phyloP scores from a whole-genome alignment of 2,888 invertebrate species.

The Mesochorus sp. region DNA sequence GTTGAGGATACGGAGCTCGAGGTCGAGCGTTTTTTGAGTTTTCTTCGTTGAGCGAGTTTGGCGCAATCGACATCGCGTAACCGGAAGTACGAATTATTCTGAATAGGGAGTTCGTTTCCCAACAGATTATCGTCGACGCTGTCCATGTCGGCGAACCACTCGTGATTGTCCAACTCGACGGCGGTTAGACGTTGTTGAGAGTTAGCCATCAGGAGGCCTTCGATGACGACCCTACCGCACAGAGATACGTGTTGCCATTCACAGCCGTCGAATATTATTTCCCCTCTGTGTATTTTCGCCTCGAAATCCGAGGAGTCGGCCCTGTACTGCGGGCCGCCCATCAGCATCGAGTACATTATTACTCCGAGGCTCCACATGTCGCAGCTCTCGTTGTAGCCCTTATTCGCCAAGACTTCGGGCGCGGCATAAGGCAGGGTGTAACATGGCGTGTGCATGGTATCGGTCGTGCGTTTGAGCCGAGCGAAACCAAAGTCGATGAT shows the following conservation, averaged over 20 bases:
- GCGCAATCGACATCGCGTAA: slow-evolving; percentile 89
- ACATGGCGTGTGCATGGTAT: slow-evolving; percentile 91
- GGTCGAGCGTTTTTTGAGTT: slow-evolving; percentile 85
- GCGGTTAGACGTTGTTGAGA: slow-evolving; percentile 88
- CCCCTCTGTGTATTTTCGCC: slow-evolving; percentile 90
- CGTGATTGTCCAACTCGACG: slow-evolving; percentile 86
- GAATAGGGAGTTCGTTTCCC: slow-evolving; percentile 73
- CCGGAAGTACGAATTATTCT: slow-evolving; percentile 83
- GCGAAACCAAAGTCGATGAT: slow-evolving; percentile 99
- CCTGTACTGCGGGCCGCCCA: slow-evolving; percentile 94
- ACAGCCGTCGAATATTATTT: slow-evolving; percentile 89
- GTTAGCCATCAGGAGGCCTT: slow-evolving; percentile 90
- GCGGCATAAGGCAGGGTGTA: slow-evolving; percentile 98
- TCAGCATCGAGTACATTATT: slow-evolving; percentile 93
- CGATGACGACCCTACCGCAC: slow-evolving; percentile 89
- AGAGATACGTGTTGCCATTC: slow-evolving; percentile 89
- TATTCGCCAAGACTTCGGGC: slow-evolving; percentile 92
- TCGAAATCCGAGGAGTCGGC: slow-evolving; percentile 88
- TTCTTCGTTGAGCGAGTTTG: slow-evolving; percentile 87
- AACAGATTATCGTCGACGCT: too few species aligned
- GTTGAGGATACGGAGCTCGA: slow-evolving; percentile 81
- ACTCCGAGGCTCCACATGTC: slow-evolving; percentile 98
- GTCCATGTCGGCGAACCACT: slow-evolving; percentile 84
- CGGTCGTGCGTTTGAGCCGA: slow-evolving; percentile 86
- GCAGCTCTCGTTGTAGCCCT: slow-evolving; percentile 95